A percentile compares a stretch with the other conserved stretches of the same genome.
Evolutionary conservation across 2,113 vertebrate genomes (phyloP).

Genomic region (Nothoprocta perdicaria): DNA sequence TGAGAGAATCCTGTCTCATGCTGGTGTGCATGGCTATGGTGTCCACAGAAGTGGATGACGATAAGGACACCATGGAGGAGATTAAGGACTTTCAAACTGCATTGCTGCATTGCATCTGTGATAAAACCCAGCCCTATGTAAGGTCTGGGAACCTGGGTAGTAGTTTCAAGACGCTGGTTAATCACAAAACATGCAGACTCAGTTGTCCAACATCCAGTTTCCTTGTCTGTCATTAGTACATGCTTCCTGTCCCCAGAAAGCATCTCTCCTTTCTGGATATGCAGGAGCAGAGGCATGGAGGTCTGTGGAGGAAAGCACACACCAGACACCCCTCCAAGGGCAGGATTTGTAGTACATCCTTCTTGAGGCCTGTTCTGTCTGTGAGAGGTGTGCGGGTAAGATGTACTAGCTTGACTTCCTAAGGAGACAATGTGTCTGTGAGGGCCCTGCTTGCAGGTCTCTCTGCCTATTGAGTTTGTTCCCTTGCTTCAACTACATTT

Average conservation of each 20-base stretch:
- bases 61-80: background rate
- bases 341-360: background rate
- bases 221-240: background rate
- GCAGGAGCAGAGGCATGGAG: background rate
- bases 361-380: background rate
- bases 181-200: background rate
- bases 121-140: background rate
- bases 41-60: slow-evolving; percentile 6
- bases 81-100: background rate
- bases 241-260: background rate
- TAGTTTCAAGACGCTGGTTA: background rate
- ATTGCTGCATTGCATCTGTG: background rate
- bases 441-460: background rate
- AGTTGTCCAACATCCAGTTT: background rate
- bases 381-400: rapidly evolving
- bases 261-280: background rate
- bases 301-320: background rate
- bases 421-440: background rate
- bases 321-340: background rate
- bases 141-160: background rate
- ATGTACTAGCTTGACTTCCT: no score
- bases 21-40: background rate
- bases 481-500: background rate
- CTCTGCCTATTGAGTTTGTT: background rate
- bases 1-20: slow-evolving; percentile 60